Evolutionary conservation across 64 coral and sea anemone species (phyloP).

Genomic region (Porites lutea): DNA sequence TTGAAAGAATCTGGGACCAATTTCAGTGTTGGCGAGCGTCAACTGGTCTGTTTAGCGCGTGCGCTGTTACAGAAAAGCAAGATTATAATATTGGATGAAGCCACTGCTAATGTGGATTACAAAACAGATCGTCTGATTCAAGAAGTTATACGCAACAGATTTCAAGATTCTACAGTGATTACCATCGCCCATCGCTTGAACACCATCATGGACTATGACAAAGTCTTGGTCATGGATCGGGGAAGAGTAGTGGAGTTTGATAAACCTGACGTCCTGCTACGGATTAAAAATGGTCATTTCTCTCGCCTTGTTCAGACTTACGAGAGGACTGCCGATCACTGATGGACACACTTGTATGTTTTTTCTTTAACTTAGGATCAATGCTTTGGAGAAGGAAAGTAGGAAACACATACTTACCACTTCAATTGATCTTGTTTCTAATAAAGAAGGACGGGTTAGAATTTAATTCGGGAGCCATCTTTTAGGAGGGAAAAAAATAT

Average conservation of each 20-base stretch:
- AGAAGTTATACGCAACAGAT: slow-evolving; percentile 51
- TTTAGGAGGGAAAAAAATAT: too few species aligned
- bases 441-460: too few species aligned
- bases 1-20: slow-evolving; percentile 48
- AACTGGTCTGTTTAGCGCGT: slow-evolving; percentile 63
- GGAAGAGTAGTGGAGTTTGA: slow-evolving; percentile 69
- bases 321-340: not conserved
- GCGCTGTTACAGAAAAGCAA: slow-evolving; percentile 59
- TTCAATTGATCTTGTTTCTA: too few species aligned
- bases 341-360: not conserved
- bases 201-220: slow-evolving; percentile 71
- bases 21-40: slow-evolving; percentile 62
- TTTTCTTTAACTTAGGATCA: too few species aligned
- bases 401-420: too few species aligned
- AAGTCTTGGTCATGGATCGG: slow-evolving; percentile 58
- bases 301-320: slow-evolving; percentile 23
- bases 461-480: too few species aligned
- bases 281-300: slow-evolving; percentile 49
- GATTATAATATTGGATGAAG: slow-evolving; percentile 68
- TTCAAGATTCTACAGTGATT: slow-evolving; percentile 51
- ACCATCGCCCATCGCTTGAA: slow-evolving; percentile 78
- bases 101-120: slow-evolving; percentile 67
- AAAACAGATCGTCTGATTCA: slow-evolving; percentile 61
- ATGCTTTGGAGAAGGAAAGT: too few species aligned
- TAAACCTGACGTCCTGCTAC: slow-evolving; percentile 26